Percentiles rank a stretch among this genome's conserved stretches.
Conservation (phyloP, 1,140 invertebrate genomes). For the Coelopa frigida region DNA sequence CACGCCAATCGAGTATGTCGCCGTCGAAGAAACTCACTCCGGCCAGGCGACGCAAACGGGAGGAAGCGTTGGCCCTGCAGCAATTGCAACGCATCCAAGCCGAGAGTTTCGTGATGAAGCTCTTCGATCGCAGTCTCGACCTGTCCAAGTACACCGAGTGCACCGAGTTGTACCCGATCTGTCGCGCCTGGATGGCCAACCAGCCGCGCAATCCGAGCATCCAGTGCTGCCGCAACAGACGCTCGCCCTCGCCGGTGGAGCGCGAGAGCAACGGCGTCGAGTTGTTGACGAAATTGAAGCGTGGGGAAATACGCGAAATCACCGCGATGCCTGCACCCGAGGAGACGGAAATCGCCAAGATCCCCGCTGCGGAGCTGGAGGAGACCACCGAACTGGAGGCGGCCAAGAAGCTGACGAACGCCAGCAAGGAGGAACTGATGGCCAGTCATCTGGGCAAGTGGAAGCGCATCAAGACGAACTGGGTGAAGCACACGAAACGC, state of each 20-base stretch:
- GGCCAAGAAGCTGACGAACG: constrained; percentile 1
- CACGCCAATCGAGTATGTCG: background rate
- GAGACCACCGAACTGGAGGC: background rate
- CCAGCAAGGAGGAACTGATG: constrained; percentile 2
- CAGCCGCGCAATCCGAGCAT: constrained; percentile 56
- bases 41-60: constrained; percentile 8
- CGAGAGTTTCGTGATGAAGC: constrained; percentile 74
- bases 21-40: constrained; percentile 6
- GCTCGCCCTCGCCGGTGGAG: constrained; percentile 19
- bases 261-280: constrained; percentile 31
- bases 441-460: constrained; percentile 8
- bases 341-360: constrained; percentile 46
- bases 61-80: background rate
- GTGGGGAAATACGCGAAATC: constrained; percentile 33
- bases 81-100: constrained; percentile 9
- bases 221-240: constrained; percentile 37
- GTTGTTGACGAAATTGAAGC: constrained; percentile 21
- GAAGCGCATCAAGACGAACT: constrained; percentile 10
- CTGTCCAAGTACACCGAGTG: constrained; percentile 84
- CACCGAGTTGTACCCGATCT: constrained; percentile 87
- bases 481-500: constrained; percentile 6
- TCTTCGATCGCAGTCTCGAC: constrained; percentile 91
- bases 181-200: constrained; percentile 91
- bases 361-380: constrained; percentile 49
- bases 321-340: constrained; percentile 48